Conservation (phyloP, 2,888 invertebrate genomes). For the Oscheius sp. region DNA sequence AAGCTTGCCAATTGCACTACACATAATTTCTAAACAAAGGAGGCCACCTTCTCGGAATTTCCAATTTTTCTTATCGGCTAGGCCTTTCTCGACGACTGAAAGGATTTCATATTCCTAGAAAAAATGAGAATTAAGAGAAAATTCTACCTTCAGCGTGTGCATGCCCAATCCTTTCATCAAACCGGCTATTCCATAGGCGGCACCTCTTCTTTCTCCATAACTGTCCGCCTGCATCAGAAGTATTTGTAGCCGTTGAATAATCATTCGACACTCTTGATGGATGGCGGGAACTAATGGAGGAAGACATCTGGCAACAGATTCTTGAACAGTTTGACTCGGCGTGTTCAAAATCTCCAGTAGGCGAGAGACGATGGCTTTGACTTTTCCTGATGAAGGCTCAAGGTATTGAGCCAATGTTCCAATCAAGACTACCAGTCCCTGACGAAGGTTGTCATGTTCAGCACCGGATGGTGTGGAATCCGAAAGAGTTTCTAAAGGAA, state of each 20-base stretch:
- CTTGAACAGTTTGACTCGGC: constrained; percentile 82
- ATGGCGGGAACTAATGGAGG: constrained; percentile 91
- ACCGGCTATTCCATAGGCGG: constrained; percentile 90
- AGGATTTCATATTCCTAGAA: constrained; percentile 94
- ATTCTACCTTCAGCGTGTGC: constrained; percentile 77
- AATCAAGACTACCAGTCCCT: constrained; percentile 92
- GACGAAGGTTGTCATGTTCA: constrained; percentile 87
- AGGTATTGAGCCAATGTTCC: constrained; percentile 86
- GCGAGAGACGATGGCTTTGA: constrained; percentile 83
- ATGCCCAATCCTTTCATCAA: constrained; percentile 95
- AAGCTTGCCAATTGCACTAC: constrained; percentile 85
- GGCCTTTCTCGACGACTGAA: constrained; percentile 81
- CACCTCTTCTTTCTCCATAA: constrained; percentile 91
- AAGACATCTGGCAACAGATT: constrained; percentile 93
- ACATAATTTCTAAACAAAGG: constrained; percentile 92
- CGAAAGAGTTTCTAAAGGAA: constrained; percentile 40
- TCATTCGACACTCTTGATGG: constrained; percentile 86
- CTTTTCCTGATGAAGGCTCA: constrained; percentile 75
- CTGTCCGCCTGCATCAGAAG: constrained; percentile 88
- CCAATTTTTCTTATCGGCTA: constrained; percentile 95
- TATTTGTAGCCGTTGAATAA: constrained; percentile 86
- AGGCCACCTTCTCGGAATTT: constrained; percentile 89
- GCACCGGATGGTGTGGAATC: constrained; percentile 60
- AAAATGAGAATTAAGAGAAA: not conserved
- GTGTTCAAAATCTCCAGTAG: constrained; percentile 90